A percentile compares a stretch with the other conserved stretches of the same genome.
Evolutionary conservation across 1,140 invertebrate genomes (phyloP).

Genomic region (Lordiphosa stackelbergi): DNA sequence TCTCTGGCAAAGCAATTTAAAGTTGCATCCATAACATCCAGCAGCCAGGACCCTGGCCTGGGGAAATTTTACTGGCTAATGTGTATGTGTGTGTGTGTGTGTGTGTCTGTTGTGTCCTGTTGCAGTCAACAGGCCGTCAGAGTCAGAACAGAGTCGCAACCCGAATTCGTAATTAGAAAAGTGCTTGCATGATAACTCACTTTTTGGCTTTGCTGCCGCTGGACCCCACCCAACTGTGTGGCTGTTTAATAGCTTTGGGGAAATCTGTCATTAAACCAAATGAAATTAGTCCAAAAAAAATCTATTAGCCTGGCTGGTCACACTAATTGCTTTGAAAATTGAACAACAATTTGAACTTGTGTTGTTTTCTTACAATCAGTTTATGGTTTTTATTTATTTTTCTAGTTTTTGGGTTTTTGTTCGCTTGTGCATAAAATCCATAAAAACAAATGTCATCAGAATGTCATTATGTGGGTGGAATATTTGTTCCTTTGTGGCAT

Average conservation of each 20-base stretch:
- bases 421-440: neutral
- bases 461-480: slow-evolving; percentile 53
- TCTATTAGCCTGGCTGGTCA: slow-evolving; percentile 47
- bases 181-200: slow-evolving; percentile 69
- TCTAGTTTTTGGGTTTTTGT: no score
- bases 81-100: slow-evolving; percentile 4
- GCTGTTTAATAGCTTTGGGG: slow-evolving; percentile 45
- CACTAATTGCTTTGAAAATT: slow-evolving; percentile 51
- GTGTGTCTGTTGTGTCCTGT: slow-evolving; percentile 17
- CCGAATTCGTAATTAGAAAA: slow-evolving; percentile 68
- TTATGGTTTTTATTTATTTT: no score
- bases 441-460: slow-evolving; percentile 64
- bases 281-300: slow-evolving; percentile 53
- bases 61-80: slow-evolving; percentile 71
- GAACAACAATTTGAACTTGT: slow-evolving; percentile 7
- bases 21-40: slow-evolving; percentile 70
- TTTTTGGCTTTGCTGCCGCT: slow-evolving; percentile 37
- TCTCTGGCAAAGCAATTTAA: slow-evolving; percentile 68
- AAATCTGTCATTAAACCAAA: slow-evolving; percentile 53
- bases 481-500: slow-evolving; percentile 11
- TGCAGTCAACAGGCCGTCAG: slow-evolving; percentile 52
- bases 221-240: slow-evolving; percentile 10
- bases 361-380: neutral
- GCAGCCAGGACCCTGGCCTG: slow-evolving; percentile 45
- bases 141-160: slow-evolving; percentile 27